Evolutionary conservation across 2,113 vertebrate genomes (phyloP), one percentile per base, ranked within the genome.

Genomic region (Podarcis muralis): DNA sequence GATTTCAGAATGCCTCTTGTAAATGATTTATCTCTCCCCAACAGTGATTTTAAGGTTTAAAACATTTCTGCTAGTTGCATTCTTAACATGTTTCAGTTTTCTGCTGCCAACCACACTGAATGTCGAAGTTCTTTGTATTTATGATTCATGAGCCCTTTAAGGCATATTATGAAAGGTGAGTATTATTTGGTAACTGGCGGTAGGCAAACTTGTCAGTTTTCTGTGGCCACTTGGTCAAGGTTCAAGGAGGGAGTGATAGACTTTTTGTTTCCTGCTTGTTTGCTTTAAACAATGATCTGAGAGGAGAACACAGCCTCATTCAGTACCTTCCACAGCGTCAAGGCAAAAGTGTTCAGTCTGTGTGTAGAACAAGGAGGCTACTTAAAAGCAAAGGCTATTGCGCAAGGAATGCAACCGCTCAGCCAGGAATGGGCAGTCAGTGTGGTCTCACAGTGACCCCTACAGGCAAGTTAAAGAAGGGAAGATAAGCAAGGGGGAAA

Each of bases 401-500:
- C 0, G 1, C 1, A 22, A 32, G 7, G 2, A 4, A 1, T 0
- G 0, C 30, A 9, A 16, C 59, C 2, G 22, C 5, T 37, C 30
- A 66, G 37, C 20, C 2, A 12, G 3, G 37, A 57, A 0, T 0
- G 15, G 59, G 40, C 1, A 69, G 7, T 1, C 35, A 59, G n/a
- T 0, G 0, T 0, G 3, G 89, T 94, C 87, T 89, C 76, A 62
- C 11, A 80, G 40, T 90, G 93, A 87, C 90, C 81, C 90, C 93
- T 94, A 76, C 90, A 0, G 83, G 84, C n/a, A 59, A 1, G 1
- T 20, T 32, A 4, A 37, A 35, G 22, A 71, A 25, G 1, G 3
- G 0, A 6, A 0, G 1, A 30, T 25, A 48, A 23, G 0, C 0
- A 3, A 37, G 18, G 0, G 3, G 1, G 2, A 2, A 0, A 18